Base-by-base conservation (phyloP, 1,140 invertebrate species). In the Cotesia glomerata region DNA sequence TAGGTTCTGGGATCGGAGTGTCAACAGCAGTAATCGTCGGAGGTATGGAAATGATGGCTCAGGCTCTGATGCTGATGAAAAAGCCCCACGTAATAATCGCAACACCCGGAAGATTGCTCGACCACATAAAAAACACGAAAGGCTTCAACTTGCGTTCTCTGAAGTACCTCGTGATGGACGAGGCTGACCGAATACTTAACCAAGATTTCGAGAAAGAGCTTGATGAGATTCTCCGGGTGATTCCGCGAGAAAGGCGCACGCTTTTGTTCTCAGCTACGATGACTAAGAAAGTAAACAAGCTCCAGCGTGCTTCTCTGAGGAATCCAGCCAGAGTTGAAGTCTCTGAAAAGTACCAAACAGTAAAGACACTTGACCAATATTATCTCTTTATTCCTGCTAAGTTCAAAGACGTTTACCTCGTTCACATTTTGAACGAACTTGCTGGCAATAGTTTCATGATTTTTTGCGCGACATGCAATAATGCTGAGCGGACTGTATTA, bases 191-290 rank as follows among this genome's bases (percentile, higher is more conserved):
- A 67, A 97, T 98, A 74, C 87, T 98, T 0, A 98, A 98, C 81
- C 96, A 97, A 94, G 97, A 98, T 83, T 98, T 98, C 82, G 96
- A 98, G 86, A 92, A 94, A 14, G 97, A 99, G 89, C 92, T 99
- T 3, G 95, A 99, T 83, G 98, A 98, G 88, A 98, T 99, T 71
- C 85, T 99, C 2, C 93, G 94, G 81, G 95, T 94, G 0, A 94
- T 99, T 74, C 97, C 97, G 0, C 89, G 92, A 52, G 95, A 98
- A 79, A 90, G 97, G 16, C 88, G 91, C 68, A 99, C 97, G 0
- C 94, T 94, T 76, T 83, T 99, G 32, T 99, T 98, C 87, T 98
- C 97, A 1, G 97, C 97, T 2, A 99, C 97, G 16, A 99, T 99
- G 97, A 99, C 97, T 0, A 97, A 98, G 82, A 99, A 99, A 89